Evolutionary conservation across 30 jellyfish, hydroid and myxozoan species (phyloP).

Genomic region (Morbakka virulenta): DNA sequence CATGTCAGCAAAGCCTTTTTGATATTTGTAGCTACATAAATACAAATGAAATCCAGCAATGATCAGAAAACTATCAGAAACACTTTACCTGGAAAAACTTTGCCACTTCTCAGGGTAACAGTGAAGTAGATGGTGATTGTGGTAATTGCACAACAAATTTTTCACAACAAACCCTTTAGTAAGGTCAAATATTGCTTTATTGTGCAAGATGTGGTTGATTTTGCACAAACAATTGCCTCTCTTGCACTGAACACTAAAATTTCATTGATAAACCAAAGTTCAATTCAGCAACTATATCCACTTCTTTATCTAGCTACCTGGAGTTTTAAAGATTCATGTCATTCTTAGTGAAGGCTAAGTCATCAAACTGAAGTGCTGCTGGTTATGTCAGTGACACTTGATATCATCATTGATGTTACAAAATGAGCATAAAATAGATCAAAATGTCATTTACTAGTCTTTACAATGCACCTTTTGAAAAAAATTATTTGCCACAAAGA

Average conservation of each 20-base stretch:
- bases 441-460: too few relatives aligned
- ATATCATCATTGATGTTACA: too few relatives aligned
- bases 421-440: too few relatives aligned
- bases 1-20: conserved; percentile 1
- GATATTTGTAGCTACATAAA: background rate
- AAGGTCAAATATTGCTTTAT: conserved; percentile 1
- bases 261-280: background rate
- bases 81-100: conserved; percentile 31
- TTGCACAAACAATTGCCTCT: conserved; percentile 14
- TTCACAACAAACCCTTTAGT: conserved; percentile 1
- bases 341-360: too few relatives aligned
- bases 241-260: conserved; percentile 15
- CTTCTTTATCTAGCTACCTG: too few relatives aligned
- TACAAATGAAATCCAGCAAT: conserved; percentile 8
- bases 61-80: background rate
- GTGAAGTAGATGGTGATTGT: conserved; percentile 60
- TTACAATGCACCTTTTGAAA: too few relatives aligned
- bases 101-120: conserved; percentile 57
- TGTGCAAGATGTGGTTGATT: conserved; percentile 31
- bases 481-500: too few relatives aligned
- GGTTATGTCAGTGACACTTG: too few relatives aligned
- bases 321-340: too few relatives aligned
- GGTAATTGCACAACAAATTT: conserved; percentile 43
- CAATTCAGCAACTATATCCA: too few relatives aligned
- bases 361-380: too few relatives aligned